Conservation (phyloP, 2,113 vertebrate species). For the Semicossyphus pulcher region DNA sequence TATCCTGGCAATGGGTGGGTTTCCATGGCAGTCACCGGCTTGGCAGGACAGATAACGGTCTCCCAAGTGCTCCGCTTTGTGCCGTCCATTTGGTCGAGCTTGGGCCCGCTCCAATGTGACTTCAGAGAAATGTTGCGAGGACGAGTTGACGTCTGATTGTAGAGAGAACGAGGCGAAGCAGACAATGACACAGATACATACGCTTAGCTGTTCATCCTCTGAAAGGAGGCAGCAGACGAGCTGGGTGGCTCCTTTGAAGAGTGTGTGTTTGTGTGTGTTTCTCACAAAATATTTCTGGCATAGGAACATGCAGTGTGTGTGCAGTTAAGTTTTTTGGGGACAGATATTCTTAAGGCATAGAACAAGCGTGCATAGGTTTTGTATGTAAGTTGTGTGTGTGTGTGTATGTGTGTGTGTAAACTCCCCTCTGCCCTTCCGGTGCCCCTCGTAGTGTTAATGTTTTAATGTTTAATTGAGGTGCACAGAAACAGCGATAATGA, state of each 20-base stretch:
- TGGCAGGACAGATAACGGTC: conserved; percentile 56
- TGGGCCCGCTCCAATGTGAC: conserved; percentile 20
- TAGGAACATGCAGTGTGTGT: neutral
- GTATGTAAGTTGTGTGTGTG: neutral
- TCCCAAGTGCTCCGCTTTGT: conserved; percentile 59
- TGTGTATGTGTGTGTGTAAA: conserved; percentile 1
- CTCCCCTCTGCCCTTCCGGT: neutral
- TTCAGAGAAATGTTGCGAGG: conserved; percentile 27
- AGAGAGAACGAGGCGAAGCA: conserved; percentile 28
- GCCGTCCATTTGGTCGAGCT: conserved; percentile 45
- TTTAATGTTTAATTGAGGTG: conserved; percentile 69
- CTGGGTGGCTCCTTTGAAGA: conserved; percentile 24
- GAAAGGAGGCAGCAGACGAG: conserved; percentile 7
- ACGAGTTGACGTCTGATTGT: conserved; percentile 45
- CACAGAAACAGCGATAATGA: conserved; percentile 40
- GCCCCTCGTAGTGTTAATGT: conserved; percentile 21
- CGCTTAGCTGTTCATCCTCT: conserved; percentile 42
- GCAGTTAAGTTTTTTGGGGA: neutral
- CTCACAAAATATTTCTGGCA: neutral
- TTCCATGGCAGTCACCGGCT: conserved; percentile 44
- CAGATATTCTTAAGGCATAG: too few species aligned
- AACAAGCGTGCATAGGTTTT: too few species aligned
- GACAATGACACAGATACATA: conserved; percentile 67
- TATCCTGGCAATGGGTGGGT: conserved; percentile 61
- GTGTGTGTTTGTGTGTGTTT: conserved; percentile 13